Evolutionary conservation across 2,113 vertebrate species (phyloP).

Genomic region (Ptyas mucosa): DNA sequence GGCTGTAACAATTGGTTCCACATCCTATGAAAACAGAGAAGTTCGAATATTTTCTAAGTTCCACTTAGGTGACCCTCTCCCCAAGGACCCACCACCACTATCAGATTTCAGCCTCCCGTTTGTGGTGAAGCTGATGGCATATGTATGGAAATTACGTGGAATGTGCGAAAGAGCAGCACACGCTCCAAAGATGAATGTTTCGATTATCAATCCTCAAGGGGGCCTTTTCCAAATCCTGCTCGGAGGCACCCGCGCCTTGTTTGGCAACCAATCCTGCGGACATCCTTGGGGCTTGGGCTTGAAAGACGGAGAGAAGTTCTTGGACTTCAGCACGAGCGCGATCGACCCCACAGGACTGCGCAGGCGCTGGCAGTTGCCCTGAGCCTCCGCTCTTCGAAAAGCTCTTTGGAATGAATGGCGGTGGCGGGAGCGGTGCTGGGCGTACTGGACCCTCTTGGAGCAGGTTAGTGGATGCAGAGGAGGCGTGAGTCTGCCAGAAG

Average conservation of each 20-base stretch:
- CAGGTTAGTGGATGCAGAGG: background rate
- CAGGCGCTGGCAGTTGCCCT: background rate
- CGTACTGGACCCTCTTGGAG: background rate
- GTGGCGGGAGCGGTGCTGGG: background rate
- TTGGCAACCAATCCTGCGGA: background rate
- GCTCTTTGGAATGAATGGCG: background rate
- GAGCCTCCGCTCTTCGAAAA: background rate
- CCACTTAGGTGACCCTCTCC: background rate
- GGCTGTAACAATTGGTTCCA: background rate
- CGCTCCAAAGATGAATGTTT: background rate
- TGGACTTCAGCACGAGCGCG: background rate
- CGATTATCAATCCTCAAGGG: background rate
- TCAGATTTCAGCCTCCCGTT: background rate
- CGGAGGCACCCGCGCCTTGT: background rate
- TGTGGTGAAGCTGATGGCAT: background rate
- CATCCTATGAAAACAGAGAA: background rate
- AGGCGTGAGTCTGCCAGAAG: background rate
- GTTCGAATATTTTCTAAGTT: background rate
- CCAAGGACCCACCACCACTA: background rate
- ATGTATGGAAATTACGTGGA: background rate
- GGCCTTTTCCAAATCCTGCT: background rate
- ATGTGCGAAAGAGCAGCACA: background rate
- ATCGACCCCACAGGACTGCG: background rate
- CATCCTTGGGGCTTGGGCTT: background rate
- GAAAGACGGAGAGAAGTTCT: background rate